Base-by-base conservation (phyloP, 2,888 invertebrate species). In the Dicycla oo region DNA sequence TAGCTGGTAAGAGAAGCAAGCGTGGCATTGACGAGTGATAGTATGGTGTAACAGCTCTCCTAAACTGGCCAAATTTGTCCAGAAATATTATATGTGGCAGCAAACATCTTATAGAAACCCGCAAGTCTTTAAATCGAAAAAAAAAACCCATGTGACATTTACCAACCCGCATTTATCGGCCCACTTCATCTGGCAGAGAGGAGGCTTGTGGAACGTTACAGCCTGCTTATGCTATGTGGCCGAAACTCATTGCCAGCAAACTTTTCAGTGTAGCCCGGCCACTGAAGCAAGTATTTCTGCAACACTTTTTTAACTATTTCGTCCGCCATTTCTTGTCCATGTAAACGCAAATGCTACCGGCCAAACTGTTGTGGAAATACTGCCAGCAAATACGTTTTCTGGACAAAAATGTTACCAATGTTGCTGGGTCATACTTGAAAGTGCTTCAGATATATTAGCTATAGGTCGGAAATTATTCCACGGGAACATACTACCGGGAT, bases 11-110 rank as follows among this genome's bases (percentile, higher is more conserved):
- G 45, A 20, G 2, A 49, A 51, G 18, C 20, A 43, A 64, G 11
- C 11, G 2, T n/a, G 1, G 1, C 0, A 2, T n/a, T 45, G 13
- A 40, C 3, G 0, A 15, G 20, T 10, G 1, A 51, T 34, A 7
- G 2, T 26, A 20, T 23, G 11, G 10, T 5, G 5, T 20, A 40
- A 18, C 40, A 0, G 4, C 4, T 0, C 6, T 18, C 7, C 0
- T 51, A 15, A 18, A n/a, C 4, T 2, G 5, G 23, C 23, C 7
- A 11, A 15, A n/a, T 26, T 43, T 20, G 20, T 7, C 23, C 0
- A 1, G 20, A 13, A 43, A 23, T n/a, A n/a, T n/a, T n/a, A n/a
- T 30, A 38, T 23, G 15, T 10, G 10, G 8, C 8, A n/a, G 5
- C 15, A 23, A 58, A 18, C 18, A 40, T 40, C 3, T 3, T 18